Evolutionary conservation across 2,113 vertebrate species (phyloP).

Genomic region (Crotalus viridis): DNA sequence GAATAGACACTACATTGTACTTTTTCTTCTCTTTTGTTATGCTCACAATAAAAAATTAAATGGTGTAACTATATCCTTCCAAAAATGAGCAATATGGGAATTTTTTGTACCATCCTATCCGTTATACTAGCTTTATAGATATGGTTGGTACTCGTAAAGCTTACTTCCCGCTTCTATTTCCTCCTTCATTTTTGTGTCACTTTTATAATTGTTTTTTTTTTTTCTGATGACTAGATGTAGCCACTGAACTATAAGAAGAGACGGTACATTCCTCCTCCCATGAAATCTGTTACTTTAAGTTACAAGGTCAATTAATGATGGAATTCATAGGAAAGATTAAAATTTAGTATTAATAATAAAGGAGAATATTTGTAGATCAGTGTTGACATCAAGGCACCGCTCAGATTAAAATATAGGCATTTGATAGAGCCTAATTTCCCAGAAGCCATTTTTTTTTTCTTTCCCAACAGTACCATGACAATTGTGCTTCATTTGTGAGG

Average conservation of each 20-base stretch:
- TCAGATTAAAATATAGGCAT: background rate
- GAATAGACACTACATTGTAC: background rate
- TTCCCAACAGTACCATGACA: background rate
- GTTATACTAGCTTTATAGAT: background rate
- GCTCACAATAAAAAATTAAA: slow-evolving; percentile 3
- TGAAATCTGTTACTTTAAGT: background rate
- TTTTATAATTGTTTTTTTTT: background rate
- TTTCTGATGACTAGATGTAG: background rate
- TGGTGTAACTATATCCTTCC: background rate
- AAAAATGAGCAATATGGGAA: slow-evolving; percentile 24
- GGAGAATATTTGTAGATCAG: background rate
- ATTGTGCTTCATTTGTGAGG: background rate
- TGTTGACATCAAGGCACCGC: background rate
- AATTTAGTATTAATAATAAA: background rate
- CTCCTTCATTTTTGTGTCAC: background rate
- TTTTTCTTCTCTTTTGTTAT: slow-evolving; percentile 1
- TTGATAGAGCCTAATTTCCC: background rate
- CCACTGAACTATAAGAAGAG: background rate
- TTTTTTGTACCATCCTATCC: slow-evolving; percentile 17
- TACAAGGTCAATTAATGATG: background rate
- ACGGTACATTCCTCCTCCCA: background rate
- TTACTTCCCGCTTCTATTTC: background rate
- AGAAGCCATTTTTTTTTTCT: background rate
- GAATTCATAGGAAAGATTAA: background rate
- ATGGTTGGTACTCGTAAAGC: background rate